Percentiles rank a stretch among this genome's conserved stretches.
These are phyloP conservation scores for Electrophaes corylata DNA, from an alignment of 2,888 invertebrate genomes.

Conservation along the genomic window DNA sequence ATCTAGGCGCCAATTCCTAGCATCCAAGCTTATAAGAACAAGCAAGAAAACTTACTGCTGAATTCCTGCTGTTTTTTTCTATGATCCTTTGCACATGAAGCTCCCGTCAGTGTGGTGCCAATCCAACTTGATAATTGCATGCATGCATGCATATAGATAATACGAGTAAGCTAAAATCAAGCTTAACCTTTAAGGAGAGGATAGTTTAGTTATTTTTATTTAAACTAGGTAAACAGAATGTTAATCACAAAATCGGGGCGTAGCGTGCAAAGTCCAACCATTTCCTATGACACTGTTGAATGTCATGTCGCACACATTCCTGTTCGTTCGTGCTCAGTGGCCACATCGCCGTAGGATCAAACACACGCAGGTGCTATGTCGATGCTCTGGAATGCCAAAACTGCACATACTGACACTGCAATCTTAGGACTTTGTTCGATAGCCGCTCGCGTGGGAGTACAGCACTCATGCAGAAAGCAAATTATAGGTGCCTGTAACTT, in stretches of 20 bases:
- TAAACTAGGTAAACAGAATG: not conserved
- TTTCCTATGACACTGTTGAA: not conserved
- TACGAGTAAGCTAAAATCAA: too few relatives aligned
- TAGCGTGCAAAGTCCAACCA: conserved; percentile 7
- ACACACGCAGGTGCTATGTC: conserved; percentile 10
- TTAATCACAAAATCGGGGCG: conserved; percentile 1
- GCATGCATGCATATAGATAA: too few relatives aligned
- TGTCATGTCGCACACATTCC: conserved; percentile 5
- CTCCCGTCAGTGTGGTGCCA: too few relatives aligned
- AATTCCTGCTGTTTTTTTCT: too few relatives aligned
- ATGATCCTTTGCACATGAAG: too few relatives aligned
- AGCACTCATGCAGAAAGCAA: conserved; percentile 1
- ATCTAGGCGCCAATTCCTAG: too few relatives aligned
- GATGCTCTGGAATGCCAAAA: conserved; percentile 31
- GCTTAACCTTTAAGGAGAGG: too few relatives aligned
- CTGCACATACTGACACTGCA: conserved; percentile 28
- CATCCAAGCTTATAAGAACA: too few relatives aligned
- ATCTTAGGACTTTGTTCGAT: conserved; percentile 31
- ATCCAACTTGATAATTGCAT: too few relatives aligned
- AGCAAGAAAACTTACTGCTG: too few relatives aligned
- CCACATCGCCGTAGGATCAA: conserved; percentile 2
- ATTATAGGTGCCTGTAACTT: not conserved
- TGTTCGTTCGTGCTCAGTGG: conserved; percentile 6
- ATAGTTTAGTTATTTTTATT: too few relatives aligned
- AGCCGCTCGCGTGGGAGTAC: conserved; percentile 18